phyloP scores from a whole-genome alignment of 2,888 invertebrate genomes.

The Diaperis boleti region DNA sequence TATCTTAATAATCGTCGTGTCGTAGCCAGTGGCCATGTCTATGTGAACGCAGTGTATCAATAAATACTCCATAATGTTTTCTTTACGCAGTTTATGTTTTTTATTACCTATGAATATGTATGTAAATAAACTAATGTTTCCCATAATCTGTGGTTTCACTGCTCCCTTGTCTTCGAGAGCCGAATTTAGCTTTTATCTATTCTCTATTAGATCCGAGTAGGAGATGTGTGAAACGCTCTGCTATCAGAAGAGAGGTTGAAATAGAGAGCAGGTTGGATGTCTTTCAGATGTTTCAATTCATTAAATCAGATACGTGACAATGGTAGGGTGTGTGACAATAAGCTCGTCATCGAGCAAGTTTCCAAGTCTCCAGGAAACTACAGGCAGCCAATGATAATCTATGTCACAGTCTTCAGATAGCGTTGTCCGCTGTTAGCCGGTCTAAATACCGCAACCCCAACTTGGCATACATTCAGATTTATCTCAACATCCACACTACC shows the following conservation, averaged over 20 bases:
- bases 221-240: conserved; percentile 34
- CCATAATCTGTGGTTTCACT: conserved; percentile 26
- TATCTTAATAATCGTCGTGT: conserved; percentile 54
- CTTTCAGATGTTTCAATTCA: conserved; percentile 61
- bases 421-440: conserved; percentile 47
- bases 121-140: conserved; percentile 52
- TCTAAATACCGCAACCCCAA: conserved; percentile 38
- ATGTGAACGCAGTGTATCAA: conserved; percentile 53
- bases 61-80: conserved; percentile 51
- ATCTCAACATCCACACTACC: conserved; percentile 29
- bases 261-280: conserved; percentile 56
- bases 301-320: conserved; percentile 62
- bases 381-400: conserved; percentile 64
- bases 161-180: background rate
- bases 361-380: conserved; percentile 65
- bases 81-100: conserved; percentile 52
- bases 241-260: conserved; percentile 57
- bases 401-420: conserved; percentile 61
- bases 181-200: conserved; percentile 5
- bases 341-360: conserved; percentile 63
- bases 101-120: conserved; percentile 53
- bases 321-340: conserved; percentile 62
- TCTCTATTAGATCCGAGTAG: conserved; percentile 26
- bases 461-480: conserved; percentile 40
- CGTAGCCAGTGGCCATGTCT: conserved; percentile 55